A percentile compares a stretch with the other conserved stretches of the same genome.
These are phyloP conservation scores for Papilio protenor DNA, from an alignment of 2,888 invertebrate genomes.

Conservation along the genomic window DNA sequence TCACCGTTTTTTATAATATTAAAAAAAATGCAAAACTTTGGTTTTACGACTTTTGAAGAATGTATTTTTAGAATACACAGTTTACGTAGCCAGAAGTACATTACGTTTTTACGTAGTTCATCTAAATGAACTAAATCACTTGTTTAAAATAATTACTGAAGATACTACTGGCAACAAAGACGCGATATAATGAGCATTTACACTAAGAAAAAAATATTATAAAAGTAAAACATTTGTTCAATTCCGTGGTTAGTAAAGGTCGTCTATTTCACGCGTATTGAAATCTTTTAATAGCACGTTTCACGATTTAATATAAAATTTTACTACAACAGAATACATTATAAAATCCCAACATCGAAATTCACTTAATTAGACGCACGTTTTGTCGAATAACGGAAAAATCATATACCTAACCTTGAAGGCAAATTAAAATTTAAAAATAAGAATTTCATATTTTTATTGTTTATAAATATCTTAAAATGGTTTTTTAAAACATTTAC, in stretches of 20 bases:
- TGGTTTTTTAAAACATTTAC: not conserved
- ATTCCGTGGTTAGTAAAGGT: conserved; percentile 59
- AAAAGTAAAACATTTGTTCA: conserved; percentile 59
- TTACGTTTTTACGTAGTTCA: not conserved
- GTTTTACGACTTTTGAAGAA: not conserved
- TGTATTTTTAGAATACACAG: not conserved
- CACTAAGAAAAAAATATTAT: conserved; percentile 42
- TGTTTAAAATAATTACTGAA: no score
- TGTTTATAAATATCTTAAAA: not conserved
- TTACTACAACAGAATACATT: conserved; percentile 47
- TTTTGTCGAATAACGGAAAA: conserved; percentile 47
- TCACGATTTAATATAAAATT: conserved; percentile 49
- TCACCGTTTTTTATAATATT: not conserved
- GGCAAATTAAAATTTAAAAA: conserved; percentile 21
- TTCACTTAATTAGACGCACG: conserved; percentile 46
- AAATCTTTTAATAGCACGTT: conserved; percentile 32
- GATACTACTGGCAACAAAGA: no score
- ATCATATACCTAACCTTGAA: not conserved
- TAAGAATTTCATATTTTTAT: conserved; percentile 12
- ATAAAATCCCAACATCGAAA: conserved; percentile 35
- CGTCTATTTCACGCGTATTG: conserved; percentile 72
- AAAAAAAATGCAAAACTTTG: not conserved
- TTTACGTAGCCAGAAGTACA: not conserved
- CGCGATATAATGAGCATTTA: no score
- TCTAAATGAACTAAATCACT: not conserved